Evolutionary conservation across 2,888 invertebrate species (phyloP).

Genomic region (Latrodectus hesperus): DNA sequence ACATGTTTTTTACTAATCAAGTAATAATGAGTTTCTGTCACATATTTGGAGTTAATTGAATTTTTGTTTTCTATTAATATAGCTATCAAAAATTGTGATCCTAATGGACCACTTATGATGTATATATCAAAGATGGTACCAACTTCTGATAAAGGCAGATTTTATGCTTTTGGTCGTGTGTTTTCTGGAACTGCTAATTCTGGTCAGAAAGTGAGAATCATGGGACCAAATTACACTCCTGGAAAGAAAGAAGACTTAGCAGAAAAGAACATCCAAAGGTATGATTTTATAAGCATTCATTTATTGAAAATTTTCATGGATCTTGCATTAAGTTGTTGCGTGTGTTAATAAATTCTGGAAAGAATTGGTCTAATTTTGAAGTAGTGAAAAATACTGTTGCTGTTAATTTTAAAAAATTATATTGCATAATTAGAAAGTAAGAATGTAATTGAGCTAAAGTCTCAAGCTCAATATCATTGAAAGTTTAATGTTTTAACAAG

Average conservation of each 20-base stretch:
- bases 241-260: constrained; percentile 99
- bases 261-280: constrained; percentile 97
- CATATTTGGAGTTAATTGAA: neutral
- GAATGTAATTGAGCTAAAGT: no score
- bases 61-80: constrained; percentile 70
- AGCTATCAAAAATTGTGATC: constrained; percentile 88
- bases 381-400: no score
- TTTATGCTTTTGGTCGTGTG: constrained; percentile 99
- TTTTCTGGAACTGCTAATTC: constrained; percentile 96
- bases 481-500: no score
- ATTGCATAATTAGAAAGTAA: no score
- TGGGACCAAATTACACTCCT: constrained; percentile 98
- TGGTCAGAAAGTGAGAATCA: constrained; percentile 96
- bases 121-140: constrained; percentile 99
- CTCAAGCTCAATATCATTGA: no score
- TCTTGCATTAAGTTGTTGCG: no score
- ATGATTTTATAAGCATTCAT: neutral
- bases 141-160: constrained; percentile 99
- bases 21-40: neutral
- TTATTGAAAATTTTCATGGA: no score
- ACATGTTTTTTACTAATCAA: no score
- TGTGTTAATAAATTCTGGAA: no score
- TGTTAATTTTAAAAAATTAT: no score
- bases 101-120: constrained; percentile 99
- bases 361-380: no score